A percentile compares a stretch with the other conserved stretches of the same genome.
Conservation (phyloP, 2,797 vertebrate species). For the Cyclopterus lumpus region DNA sequence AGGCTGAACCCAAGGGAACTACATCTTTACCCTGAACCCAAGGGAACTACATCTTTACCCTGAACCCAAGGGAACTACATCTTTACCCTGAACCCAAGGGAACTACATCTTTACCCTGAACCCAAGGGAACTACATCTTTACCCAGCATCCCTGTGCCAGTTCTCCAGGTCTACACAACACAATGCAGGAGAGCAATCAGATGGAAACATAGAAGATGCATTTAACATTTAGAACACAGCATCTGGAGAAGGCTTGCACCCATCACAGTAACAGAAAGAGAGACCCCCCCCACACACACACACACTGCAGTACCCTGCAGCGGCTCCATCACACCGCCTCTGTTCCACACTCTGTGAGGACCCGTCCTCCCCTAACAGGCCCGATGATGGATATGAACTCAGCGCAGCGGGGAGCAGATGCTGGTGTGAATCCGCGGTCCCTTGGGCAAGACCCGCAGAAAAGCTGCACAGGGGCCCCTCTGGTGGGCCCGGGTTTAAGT, state of each 20-base stretch:
- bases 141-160: background rate
- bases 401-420: slow-evolving; percentile 67
- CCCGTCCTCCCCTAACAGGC: slow-evolving; percentile 46
- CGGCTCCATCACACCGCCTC: background rate
- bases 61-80: background rate
- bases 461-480: slow-evolving; percentile 63
- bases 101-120: background rate
- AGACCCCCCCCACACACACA: background rate
- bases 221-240: slow-evolving; percentile 16
- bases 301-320: slow-evolving; percentile 8
- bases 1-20: slow-evolving; percentile 2
- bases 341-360: slow-evolving; percentile 3
- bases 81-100: background rate
- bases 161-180: background rate
- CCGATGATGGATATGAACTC: slow-evolving; percentile 68
- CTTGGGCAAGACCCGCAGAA: slow-evolving; percentile 50
- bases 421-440: slow-evolving; percentile 63
- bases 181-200: slow-evolving; percentile 10
- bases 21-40: background rate
- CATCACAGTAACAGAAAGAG: slow-evolving; percentile 8
- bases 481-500: slow-evolving; percentile 59
- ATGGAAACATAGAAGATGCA: slow-evolving; percentile 15
- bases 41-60: too few species aligned
- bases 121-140: background rate
- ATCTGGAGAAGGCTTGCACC: slow-evolving; percentile 26